Evolutionary conservation across 2,888 invertebrate species (phyloP), one percentile per base, ranked within the genome.

Genomic region (Spodoptera picta): DNA sequence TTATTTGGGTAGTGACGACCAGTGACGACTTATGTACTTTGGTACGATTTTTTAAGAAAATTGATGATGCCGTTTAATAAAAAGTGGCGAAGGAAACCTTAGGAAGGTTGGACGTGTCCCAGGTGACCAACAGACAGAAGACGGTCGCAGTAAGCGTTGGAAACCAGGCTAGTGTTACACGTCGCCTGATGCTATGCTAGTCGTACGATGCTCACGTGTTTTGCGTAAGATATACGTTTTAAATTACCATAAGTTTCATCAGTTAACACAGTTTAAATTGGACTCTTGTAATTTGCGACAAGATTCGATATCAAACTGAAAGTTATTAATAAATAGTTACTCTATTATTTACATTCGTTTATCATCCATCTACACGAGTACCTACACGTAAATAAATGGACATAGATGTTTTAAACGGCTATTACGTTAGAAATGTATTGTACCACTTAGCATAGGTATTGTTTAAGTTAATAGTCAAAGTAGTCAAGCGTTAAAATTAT

Each of bases 141-240:
- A 41, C 9, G 36, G 23, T n/a, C 43, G 42, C 12, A 53, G 46
- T 36, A 23, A 27, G 19, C 42, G 47, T 41, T 57, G 7, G 14
- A 43, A 69, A 61, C 59, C 57, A 60, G 69, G 65, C 51, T 57
- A 74, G 51, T 57, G 60, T 60, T 47, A 64, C 69, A 65, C 47
- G 47, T 63, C 55, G 41, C 46, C 45, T 42, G 12, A 51, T 54
- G 41, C 36, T 52, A 58, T 49, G 46, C 41, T 36, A 56, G 27
- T 61, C 42, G 48, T 52, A 12, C 49, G 52, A 64, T 36, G 43
- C 23, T 57, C 44, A 69, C 56, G 50, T 73, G 56, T 52, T 46
- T 60, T 51, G 48, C 51, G n/a, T 65, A 57, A 50, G 19, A 50
- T 12, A 1, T 43, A 49, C 36, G 12, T 31, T 48, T 52, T 44